Evolutionary conservation across 2,888 invertebrate genomes (phyloP).

Genomic region (Protodeltote pygarga): DNA sequence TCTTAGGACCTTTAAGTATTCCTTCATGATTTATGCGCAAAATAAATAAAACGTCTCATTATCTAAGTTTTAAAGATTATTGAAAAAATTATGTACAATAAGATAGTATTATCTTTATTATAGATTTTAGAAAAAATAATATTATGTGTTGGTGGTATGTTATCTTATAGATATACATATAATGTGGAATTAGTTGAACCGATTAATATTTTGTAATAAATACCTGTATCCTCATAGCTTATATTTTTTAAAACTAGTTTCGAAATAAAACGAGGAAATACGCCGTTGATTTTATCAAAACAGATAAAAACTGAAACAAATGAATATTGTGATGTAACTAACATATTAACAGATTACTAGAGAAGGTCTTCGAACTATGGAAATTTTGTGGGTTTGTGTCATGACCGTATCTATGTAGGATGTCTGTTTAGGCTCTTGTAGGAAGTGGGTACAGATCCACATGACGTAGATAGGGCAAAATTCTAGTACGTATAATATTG

Average conservation of each 20-base stretch:
- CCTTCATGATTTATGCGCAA: background rate
- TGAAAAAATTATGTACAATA: no score
- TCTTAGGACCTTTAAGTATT: background rate
- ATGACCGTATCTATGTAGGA: constrained; percentile 32
- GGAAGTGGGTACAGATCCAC: constrained; percentile 13
- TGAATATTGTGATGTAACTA: constrained; percentile 24
- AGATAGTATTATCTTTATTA: no score
- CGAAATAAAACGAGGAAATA: constrained; percentile 40
- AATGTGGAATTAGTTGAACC: constrained; percentile 15
- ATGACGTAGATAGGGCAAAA: no score
- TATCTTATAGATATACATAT: background rate
- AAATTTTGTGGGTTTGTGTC: constrained; percentile 31
- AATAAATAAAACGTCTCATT: no score
- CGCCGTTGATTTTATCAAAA: constrained; percentile 25
- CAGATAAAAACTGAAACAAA: constrained; percentile 31
- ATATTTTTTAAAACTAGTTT: constrained; percentile 16
- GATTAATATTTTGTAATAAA: background rate
- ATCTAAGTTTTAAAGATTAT: no score
- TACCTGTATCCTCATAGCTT: background rate
- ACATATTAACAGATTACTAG: constrained; percentile 25
- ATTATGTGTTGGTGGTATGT: no score
- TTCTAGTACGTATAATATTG: no score
- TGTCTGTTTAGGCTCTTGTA: constrained; percentile 12
- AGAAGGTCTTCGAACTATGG: constrained; percentile 29
- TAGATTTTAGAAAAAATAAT: no score